Percentiles rank a stretch among this genome's conserved stretches.
phyloP scores from a whole-genome alignment of 1,140 invertebrate species.

The Holotrichia oblita region DNA sequence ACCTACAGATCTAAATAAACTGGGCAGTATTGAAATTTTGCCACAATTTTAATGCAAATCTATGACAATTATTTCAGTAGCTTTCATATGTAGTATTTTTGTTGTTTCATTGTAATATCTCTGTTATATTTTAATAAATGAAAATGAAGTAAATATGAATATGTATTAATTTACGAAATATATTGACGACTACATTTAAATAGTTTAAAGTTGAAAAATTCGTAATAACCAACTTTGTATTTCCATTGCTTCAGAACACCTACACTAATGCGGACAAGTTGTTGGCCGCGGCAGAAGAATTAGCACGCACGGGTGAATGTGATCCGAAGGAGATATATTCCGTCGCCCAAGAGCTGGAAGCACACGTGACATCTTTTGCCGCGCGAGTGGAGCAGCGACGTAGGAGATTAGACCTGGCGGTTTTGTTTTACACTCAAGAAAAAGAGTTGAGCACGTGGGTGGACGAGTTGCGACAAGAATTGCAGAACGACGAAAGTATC shows the following conservation, averaged over 20 bases:
- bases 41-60: no score
- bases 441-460: constrained; percentile 80
- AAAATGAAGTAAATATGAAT: no score
- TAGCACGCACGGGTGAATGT: constrained; percentile 95
- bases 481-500: constrained; percentile 72
- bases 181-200: no score
- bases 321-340: constrained; percentile 94
- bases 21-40: no score
- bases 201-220: no score
- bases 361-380: constrained; percentile 92
- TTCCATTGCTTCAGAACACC: constrained; percentile 82
- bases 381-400: constrained; percentile 93
- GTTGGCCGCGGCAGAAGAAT: constrained; percentile 92
- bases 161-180: no score
- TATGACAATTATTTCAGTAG: no score
- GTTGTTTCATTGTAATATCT: no score
- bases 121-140: no score
- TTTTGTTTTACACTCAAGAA: constrained; percentile 95
- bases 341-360: constrained; percentile 91
- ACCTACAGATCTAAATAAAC: no score
- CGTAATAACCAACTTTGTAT: background rate
- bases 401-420: constrained; percentile 89
- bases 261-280: constrained; percentile 99
- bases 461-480: constrained; percentile 79
- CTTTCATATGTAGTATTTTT: no score